phyloP scores from a whole-genome alignment of 1,140 invertebrate genomes.

The Pemphigus obesinymphae region DNA sequence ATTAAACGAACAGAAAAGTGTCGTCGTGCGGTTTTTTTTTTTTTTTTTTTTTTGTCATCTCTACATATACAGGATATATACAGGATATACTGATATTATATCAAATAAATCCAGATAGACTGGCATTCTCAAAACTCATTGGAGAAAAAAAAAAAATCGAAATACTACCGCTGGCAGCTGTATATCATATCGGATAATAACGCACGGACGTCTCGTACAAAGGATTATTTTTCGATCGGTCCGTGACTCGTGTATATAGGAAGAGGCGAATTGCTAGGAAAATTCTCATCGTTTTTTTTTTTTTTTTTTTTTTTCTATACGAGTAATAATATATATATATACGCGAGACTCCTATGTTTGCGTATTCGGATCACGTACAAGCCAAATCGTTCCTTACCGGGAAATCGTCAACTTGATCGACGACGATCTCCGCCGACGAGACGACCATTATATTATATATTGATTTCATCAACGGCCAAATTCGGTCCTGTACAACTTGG shows the following conservation, averaged over 20 bases:
- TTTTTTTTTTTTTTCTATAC: no score
- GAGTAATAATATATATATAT: no score
- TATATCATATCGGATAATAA: not conserved
- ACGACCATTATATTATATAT: conserved; percentile 5
- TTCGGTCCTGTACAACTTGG: not conserved
- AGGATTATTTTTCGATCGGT: conserved; percentile 20
- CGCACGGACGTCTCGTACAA: not conserved
- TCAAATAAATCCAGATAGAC: not conserved
- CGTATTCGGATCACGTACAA: conserved; percentile 13
- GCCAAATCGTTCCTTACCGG: conserved; percentile 21
- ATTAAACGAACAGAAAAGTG: no score
- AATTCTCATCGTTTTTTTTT: not conserved
- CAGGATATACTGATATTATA: no score
- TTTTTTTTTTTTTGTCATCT: no score
- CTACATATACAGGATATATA: no score
- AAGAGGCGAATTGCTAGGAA: not conserved
- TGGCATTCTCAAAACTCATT: not conserved
- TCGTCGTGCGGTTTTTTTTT: no score
- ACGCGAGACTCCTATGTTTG: not conserved
- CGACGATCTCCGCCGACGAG: not conserved
- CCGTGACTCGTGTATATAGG: not conserved
- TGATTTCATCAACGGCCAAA: not conserved
- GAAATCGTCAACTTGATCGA: not conserved
- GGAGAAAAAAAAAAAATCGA: conserved; percentile 2
- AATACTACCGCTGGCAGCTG: not conserved